phyloP scores from a whole-genome alignment of 2,888 invertebrate genomes.

The Keiferia lycopersicella region DNA sequence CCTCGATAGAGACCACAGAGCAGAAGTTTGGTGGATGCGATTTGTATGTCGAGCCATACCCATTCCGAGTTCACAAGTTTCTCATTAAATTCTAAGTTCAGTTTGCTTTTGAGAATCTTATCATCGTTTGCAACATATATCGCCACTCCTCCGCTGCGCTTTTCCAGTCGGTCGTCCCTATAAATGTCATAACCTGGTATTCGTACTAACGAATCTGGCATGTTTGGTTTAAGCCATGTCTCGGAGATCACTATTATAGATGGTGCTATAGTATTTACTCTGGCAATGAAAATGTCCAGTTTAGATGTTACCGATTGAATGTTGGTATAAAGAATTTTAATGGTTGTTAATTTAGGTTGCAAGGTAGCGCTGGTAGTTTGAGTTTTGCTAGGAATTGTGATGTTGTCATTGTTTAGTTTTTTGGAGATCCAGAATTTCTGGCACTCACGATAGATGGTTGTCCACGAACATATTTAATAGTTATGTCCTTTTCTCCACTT shows the following conservation, averaged over 20 bases:
- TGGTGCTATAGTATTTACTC: not conserved
- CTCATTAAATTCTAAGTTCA: not conserved
- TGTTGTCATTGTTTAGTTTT: not conserved
- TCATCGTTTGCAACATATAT: conserved; percentile 10
- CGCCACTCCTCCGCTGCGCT: conserved; percentile 23
- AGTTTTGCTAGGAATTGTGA: not conserved
- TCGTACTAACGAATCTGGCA: conserved; percentile 21
- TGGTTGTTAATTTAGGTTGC: not conserved
- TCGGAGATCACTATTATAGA: conserved; percentile 4
- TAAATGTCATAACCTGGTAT: conserved; percentile 25
- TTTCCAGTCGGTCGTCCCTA: conserved; percentile 15
- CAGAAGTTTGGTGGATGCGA: not conserved
- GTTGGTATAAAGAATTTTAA: conserved; percentile 10
- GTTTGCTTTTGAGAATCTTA: not conserved
- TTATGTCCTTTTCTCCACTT: conserved; percentile 17
- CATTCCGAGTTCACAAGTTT: not conserved
- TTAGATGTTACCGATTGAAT: conserved; percentile 8
- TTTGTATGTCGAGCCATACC: not conserved
- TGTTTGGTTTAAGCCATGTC: conserved; percentile 21
- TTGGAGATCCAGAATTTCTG: not conserved
- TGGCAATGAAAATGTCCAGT: conserved; percentile 8
- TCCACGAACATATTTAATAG: conserved; percentile 17
- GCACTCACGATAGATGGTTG: conserved; percentile 20
- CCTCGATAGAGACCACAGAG: not conserved
- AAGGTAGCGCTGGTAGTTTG: not conserved